Evolutionary conservation across 2,113 vertebrate species (phyloP).

Genomic region (Phylloscopus trochilus): DNA sequence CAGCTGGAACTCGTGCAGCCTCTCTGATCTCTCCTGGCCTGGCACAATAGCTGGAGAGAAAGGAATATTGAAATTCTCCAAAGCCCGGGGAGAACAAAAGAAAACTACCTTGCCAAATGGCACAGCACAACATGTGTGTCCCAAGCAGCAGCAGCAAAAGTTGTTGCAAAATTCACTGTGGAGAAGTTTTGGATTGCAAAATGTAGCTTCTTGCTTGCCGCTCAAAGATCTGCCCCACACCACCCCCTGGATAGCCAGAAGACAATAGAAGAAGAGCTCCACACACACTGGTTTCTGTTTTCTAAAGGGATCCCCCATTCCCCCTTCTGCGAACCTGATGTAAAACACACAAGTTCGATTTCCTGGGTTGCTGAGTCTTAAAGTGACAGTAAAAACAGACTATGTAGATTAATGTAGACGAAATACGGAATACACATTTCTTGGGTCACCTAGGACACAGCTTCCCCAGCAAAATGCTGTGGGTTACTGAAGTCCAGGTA

Average conservation of each 20-base stretch:
- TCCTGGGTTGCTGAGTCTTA: neutral
- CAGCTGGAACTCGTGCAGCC: accelerated
- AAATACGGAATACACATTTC: neutral
- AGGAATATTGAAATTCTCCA: neutral
- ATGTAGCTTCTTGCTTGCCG: neutral
- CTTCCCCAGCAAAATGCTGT: neutral
- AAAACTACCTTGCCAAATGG: neutral
- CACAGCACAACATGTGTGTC: accelerated
- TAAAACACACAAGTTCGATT: accelerated
- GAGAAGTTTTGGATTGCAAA: neutral
- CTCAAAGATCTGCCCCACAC: neutral
- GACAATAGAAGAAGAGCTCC: neutral
- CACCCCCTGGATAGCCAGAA: neutral
- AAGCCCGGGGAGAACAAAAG: neutral
- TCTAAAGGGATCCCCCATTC: neutral
- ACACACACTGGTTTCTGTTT: too few relatives aligned
- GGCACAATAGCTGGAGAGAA: accelerated
- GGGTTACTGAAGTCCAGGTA: neutral
- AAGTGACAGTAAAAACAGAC: neutral
- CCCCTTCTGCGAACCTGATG: accelerated
- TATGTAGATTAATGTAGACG: accelerated
- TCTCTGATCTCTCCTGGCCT: neutral
- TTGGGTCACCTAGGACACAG: neutral
- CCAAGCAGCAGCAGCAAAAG: accelerated
- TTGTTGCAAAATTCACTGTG: neutral